These are phyloP conservation scores for Archilochus colubris DNA, from an alignment of 2,113 vertebrate genomes.

Conservation along the genomic window DNA sequence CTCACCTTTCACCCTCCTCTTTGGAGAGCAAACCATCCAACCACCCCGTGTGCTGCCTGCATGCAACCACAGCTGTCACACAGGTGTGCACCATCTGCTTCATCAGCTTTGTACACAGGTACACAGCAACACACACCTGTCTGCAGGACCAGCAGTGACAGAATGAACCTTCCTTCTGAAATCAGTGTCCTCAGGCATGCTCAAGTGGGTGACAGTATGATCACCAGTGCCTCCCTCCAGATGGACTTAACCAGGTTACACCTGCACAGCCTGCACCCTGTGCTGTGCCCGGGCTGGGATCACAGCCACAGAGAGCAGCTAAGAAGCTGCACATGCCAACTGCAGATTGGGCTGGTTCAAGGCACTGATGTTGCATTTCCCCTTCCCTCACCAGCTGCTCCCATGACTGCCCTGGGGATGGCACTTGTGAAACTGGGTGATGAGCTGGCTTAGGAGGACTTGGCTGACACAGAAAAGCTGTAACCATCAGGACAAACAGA, in stretches of 20 bases:
- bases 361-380: neutral
- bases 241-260: neutral
- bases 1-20: neutral
- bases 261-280: neutral
- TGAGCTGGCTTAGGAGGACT: neutral
- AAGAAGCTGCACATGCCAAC: neutral
- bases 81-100: neutral
- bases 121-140: neutral
- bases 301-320: accelerated
- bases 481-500: neutral
- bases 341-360: neutral
- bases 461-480: neutral
- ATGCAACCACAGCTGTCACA: neutral
- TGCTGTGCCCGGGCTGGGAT: neutral
- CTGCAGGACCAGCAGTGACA: neutral
- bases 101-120: neutral
- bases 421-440: neutral
- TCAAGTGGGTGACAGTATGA: neutral
- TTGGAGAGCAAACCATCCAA: neutral
- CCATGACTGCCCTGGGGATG: neutral
- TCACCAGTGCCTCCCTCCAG: neutral
- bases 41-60: neutral
- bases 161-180: accelerated
- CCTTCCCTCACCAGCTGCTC: neutral
- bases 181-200: accelerated